phyloP scores from a whole-genome alignment of 2,797 vertebrate species.

The Sphenodon punctatus region DNA sequence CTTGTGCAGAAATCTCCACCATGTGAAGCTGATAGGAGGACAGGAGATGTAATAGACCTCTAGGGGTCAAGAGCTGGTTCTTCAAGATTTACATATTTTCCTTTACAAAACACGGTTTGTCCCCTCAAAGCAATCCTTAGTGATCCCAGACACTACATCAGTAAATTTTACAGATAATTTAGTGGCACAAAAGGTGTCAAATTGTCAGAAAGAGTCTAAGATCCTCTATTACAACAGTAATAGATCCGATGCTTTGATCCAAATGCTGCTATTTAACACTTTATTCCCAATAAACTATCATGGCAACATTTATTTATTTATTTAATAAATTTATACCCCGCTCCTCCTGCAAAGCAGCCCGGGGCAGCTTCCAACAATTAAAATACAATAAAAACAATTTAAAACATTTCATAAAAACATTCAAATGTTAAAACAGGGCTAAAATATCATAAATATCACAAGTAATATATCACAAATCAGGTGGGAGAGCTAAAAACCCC shows the following conservation, averaged over 20 bases:
- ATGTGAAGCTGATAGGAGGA: slow-evolving; percentile 9
- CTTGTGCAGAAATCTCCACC: slow-evolving; percentile 23
- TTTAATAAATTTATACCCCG: too few species aligned
- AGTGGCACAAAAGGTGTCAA: slow-evolving; percentile 9
- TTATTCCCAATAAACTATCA: neutral
- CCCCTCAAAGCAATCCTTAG: neutral
- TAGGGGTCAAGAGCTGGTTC: neutral
- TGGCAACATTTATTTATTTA: too few species aligned
- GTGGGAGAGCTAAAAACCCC: too few species aligned
- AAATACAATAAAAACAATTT: too few species aligned
- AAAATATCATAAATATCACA: too few species aligned
- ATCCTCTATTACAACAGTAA: neutral
- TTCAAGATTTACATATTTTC: neutral
- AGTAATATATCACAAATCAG: too few species aligned
- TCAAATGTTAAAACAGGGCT: too few species aligned
- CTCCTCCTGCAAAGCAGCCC: too few species aligned
- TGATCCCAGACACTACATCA: neutral
- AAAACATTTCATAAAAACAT: too few species aligned
- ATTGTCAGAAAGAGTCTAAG: neutral
- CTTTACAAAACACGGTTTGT: slow-evolving; percentile 4
- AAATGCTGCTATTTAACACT: slow-evolving; percentile 15
- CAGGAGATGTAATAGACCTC: slow-evolving; percentile 13
- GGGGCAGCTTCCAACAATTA: too few species aligned
- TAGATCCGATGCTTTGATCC: neutral
- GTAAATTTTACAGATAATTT: slow-evolving; percentile 8